Conservation (phyloP, 2,797 vertebrate species). For the Galaxias olidus region DNA sequence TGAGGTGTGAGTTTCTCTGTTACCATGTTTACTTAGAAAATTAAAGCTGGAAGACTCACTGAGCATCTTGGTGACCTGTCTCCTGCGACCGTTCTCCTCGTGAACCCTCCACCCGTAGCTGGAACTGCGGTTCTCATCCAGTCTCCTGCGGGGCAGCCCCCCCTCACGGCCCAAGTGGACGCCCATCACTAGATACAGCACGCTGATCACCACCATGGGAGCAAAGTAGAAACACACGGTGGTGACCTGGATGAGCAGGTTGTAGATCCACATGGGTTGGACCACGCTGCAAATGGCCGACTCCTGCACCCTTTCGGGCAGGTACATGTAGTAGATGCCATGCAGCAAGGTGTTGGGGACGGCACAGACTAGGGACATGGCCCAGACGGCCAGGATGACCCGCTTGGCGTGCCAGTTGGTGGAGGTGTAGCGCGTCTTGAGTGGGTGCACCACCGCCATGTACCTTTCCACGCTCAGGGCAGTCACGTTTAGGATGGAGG, state of each 20-base stretch:
- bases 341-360: slow-evolving; percentile 80
- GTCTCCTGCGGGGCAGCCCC: slow-evolving; percentile 35
- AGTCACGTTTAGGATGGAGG: slow-evolving; percentile 80
- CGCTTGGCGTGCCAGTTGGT: slow-evolving; percentile 77
- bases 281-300: slow-evolving; percentile 79
- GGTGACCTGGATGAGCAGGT: slow-evolving; percentile 80
- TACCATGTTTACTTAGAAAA: too few relatives aligned
- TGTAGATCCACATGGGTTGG: slow-evolving; percentile 81
- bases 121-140: slow-evolving; percentile 53
- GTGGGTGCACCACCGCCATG: slow-evolving; percentile 77
- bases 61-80: slow-evolving; percentile 83
- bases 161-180: slow-evolving; percentile 68
- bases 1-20: too few relatives aligned
- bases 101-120: slow-evolving; percentile 60
- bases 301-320: slow-evolving; percentile 70
- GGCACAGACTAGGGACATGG: slow-evolving; percentile 69
- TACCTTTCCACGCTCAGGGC: slow-evolving; percentile 79
- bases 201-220: slow-evolving; percentile 77
- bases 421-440: slow-evolving; percentile 75
- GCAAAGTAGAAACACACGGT: slow-evolving; percentile 79
- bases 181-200: slow-evolving; percentile 79
- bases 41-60: too few relatives aligned
- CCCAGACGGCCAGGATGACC: slow-evolving; percentile 73
- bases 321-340: slow-evolving; percentile 72
- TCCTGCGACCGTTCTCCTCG: slow-evolving; percentile 64